phyloP scores from a whole-genome alignment of 2,113 vertebrate genomes.

The Gnathonemus longibarbis region DNA sequence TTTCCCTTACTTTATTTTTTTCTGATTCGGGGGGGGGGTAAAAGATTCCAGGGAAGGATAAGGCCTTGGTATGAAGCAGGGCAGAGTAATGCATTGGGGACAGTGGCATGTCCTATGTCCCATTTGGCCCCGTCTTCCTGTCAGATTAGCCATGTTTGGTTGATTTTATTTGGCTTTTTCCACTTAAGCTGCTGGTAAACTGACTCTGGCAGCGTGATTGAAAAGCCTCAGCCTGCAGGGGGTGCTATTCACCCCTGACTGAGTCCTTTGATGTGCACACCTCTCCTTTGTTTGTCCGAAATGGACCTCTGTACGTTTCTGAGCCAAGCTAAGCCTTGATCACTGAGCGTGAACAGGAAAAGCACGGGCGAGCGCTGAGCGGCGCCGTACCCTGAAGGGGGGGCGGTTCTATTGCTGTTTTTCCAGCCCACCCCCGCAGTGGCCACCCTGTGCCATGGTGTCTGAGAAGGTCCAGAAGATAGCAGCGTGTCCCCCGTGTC shows the following conservation, averaged over 20 bases:
- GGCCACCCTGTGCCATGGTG: background rate
- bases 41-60: conserved; percentile 54
- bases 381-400: too few species aligned
- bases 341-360: background rate
- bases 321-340: background rate
- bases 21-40: conserved; percentile 33
- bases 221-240: conserved; percentile 41
- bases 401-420: background rate
- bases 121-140: conserved; percentile 25
- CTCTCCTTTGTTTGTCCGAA: background rate
- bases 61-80: conserved; percentile 38
- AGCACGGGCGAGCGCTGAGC: too few species aligned
- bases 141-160: conserved; percentile 34
- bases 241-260: conserved; percentile 32
- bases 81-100: conserved; percentile 7
- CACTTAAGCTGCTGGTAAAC: conserved; percentile 25
- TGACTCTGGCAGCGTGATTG: conserved; percentile 31
- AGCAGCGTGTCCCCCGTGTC: background rate
- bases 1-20: conserved; percentile 36
- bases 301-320: background rate
- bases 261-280: conserved; percentile 27
- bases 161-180: conserved; percentile 19
- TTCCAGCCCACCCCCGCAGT: background rate
- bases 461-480: background rate
- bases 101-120: background rate